These are phyloP conservation scores for Apotomis turbidana DNA, from an alignment of 2,888 invertebrate species.

Conservation along the genomic window DNA sequence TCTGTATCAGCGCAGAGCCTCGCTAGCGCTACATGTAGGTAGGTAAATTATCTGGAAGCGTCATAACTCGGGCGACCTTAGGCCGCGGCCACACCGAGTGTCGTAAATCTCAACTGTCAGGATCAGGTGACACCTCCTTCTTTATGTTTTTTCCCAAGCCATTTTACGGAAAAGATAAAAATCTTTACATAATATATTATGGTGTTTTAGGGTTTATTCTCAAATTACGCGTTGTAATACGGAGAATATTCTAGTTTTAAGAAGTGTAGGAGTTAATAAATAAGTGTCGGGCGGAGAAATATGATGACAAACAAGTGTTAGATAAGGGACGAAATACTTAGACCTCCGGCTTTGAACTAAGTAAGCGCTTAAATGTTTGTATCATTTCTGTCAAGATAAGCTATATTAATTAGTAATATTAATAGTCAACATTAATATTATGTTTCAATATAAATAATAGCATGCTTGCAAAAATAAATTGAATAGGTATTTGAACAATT, in stretches of 20 bases:
- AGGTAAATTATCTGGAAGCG: slow-evolving; percentile 76
- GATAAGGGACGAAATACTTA: slow-evolving; percentile 20
- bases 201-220: slow-evolving; percentile 80
- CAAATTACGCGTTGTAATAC: slow-evolving; percentile 82
- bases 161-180: slow-evolving; percentile 84
- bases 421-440: slow-evolving; percentile 24
- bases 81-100: slow-evolving; percentile 79
- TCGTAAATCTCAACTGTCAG: slow-evolving; percentile 78
- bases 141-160: slow-evolving; percentile 85
- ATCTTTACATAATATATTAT: slow-evolving; percentile 85
- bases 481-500: neutral
- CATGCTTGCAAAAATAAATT: neutral
- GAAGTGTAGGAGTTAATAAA: slow-evolving; percentile 45
- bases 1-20: neutral
- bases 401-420: slow-evolving; percentile 11
- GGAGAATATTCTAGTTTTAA: slow-evolving; percentile 70
- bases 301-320: slow-evolving; percentile 34
- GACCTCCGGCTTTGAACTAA: slow-evolving; percentile 21
- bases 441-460: slow-evolving; percentile 5
- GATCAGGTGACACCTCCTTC: slow-evolving; percentile 84
- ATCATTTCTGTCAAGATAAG: slow-evolving; percentile 11
- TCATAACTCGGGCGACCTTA: slow-evolving; percentile 80
- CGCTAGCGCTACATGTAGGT: slow-evolving; percentile 43
- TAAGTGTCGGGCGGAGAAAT: slow-evolving; percentile 22
- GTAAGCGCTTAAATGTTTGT: neutral